Evolutionary conservation across 2,113 vertebrate genomes (phyloP), one percentile per base, ranked within the genome.

Genomic region (Helogale parvula): DNA sequence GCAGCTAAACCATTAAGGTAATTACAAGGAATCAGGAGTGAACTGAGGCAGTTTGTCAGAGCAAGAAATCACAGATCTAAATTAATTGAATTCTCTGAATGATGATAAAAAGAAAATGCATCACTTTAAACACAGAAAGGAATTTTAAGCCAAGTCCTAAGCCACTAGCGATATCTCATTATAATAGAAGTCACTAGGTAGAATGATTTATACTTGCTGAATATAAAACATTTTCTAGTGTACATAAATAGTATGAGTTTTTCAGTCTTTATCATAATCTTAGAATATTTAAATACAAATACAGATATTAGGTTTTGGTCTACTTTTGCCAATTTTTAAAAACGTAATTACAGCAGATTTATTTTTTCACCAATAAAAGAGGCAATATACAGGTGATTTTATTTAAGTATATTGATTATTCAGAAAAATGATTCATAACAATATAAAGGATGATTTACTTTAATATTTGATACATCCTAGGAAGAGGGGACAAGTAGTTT

Each of bases 21-120:
- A 97, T 98, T 98, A 95, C 52, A 89, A 80, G 35, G 87, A 96
- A 80, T 94, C 29, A 89, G 71, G 96, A 95, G 11, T 90, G 88
- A 97, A 97, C 90, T 92, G 41, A 96, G 38, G 31, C 68, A 91
- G 38, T 96, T 98, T 97, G 27, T 98, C 77, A 96, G 80, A 96
- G 86, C 38, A 93, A 92, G 50, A 76, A 97, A 97, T 45, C 45
- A 0, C 25, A 97, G 74, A 82, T 96, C 72, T 94, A 98, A 92
- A 21, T 95, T 94, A 98, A 97, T 69, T 98, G 57, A 96, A 97
- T 96, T 93, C 41, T 95, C 60, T 96, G 82, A 97, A 98, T 95
- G 97, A 96, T 93, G 97, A 96, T 89, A 79, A 72, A 93, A 60
- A n/a, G n/a, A 92, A 97, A 94, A 95, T 57, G 2, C 50, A 96